phyloP scores from a whole-genome alignment of 53 echinoderm and acorn worm genomes.

The Henricia sp. region DNA sequence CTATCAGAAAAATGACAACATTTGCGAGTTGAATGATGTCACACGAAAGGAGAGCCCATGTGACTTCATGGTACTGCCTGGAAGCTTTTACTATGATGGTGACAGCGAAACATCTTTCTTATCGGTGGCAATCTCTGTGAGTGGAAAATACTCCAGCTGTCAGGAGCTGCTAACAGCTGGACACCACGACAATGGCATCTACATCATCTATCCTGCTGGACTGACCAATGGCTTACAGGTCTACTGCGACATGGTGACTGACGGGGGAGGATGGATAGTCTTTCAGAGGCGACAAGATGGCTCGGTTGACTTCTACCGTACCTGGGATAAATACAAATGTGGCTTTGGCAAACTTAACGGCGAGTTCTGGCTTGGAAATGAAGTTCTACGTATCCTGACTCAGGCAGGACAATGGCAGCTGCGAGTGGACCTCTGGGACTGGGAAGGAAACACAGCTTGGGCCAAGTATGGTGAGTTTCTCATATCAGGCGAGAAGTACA shows the following conservation, averaged over 20 bases:
- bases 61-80: background rate
- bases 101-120: background rate
- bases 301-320: slow-evolving; percentile 23
- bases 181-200: slow-evolving; percentile 10
- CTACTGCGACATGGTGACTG: slow-evolving; percentile 42
- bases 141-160: background rate
- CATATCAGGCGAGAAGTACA: slow-evolving; percentile 17
- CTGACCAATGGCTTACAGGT: slow-evolving; percentile 1
- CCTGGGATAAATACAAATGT: slow-evolving; percentile 33
- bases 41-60: background rate
- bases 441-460: background rate
- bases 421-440: background rate
- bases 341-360: slow-evolving; percentile 38
- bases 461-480: slow-evolving; percentile 17
- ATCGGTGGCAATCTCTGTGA: background rate
- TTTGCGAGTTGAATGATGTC: background rate
- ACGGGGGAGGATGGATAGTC: slow-evolving; percentile 30
- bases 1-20: slow-evolving; percentile 3
- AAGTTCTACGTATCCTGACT: slow-evolving; percentile 18
- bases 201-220: slow-evolving; percentile 23
- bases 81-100: background rate
- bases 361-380: slow-evolving; percentile 45
- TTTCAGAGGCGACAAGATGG: slow-evolving; percentile 39
- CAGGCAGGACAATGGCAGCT: slow-evolving; percentile 20
- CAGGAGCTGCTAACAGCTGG: slow-evolving; percentile 8